phyloP scores from a whole-genome alignment of 2,888 invertebrate genomes.

The Elegia similella region DNA sequence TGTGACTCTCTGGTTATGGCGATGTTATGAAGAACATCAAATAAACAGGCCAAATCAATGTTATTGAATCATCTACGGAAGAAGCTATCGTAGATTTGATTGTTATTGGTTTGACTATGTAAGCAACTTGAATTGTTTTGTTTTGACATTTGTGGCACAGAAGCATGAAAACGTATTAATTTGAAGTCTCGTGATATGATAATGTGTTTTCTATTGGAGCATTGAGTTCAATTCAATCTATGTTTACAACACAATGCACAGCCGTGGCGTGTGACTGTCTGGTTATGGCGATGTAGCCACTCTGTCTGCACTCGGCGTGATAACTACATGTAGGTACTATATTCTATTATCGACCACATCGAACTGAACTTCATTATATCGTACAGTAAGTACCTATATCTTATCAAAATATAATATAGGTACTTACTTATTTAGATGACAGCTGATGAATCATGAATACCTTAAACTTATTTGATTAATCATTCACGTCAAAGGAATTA shows the following conservation, averaged over 20 bases:
- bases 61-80: background rate
- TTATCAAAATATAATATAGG: too few species aligned
- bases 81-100: background rate
- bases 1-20: background rate
- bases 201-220: slow-evolving; percentile 1
- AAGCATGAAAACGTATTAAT: background rate
- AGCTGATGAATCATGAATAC: background rate
- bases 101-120: background rate
- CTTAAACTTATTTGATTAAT: background rate
- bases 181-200: background rate
- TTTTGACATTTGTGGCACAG: background rate
- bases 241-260: slow-evolving; percentile 8
- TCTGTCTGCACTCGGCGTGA: slow-evolving; percentile 8
- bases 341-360: background rate
- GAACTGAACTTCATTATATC: background rate
- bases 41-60: background rate
- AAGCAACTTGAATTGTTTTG: slow-evolving; percentile 1
- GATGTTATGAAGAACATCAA: background rate
- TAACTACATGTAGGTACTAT: background rate
- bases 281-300: slow-evolving; percentile 5
- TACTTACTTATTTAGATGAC: background rate
- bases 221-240: slow-evolving; percentile 1
- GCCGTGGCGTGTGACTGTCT: slow-evolving; percentile 1
- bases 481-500: background rate
- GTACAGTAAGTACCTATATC: too few species aligned